These are phyloP conservation scores for Linnaemya vulpina DNA, from an alignment of 2,888 invertebrate species.

Conservation along the genomic window DNA sequence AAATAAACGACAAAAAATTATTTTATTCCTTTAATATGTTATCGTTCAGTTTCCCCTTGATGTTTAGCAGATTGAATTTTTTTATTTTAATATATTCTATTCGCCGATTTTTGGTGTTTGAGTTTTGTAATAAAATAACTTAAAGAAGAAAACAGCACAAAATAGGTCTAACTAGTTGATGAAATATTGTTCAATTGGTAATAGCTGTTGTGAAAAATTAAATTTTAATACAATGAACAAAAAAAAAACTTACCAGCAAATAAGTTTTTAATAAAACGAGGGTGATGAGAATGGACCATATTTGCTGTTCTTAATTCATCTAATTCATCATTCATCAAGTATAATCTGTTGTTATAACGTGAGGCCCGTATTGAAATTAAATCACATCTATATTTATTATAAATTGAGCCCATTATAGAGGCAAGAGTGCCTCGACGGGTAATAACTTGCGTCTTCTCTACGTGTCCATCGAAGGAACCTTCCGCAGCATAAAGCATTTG, in stretches of 20 bases:
- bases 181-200: no score
- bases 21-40: no score
- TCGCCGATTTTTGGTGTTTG: no score
- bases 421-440: conserved; percentile 38
- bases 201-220: no score
- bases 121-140: no score
- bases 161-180: no score
- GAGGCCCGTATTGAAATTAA: background rate
- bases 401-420: conserved; percentile 25
- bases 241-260: conserved; percentile 25
- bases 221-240: no score
- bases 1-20: no score
- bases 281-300: background rate
- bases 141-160: no score
- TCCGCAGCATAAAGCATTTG: background rate
- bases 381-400: background rate
- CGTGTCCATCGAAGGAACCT: background rate
- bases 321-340: background rate
- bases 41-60: no score
- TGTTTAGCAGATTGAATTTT: no score
- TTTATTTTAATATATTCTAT: no score
- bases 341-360: conserved; percentile 43
- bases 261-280: background rate
- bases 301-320: conserved; percentile 13
- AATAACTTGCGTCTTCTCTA: conserved; percentile 22